Percentiles rank a stretch among this genome's conserved stretches.
phyloP scores from a whole-genome alignment of 2,888 invertebrate genomes.

The Dicycla oo region DNA sequence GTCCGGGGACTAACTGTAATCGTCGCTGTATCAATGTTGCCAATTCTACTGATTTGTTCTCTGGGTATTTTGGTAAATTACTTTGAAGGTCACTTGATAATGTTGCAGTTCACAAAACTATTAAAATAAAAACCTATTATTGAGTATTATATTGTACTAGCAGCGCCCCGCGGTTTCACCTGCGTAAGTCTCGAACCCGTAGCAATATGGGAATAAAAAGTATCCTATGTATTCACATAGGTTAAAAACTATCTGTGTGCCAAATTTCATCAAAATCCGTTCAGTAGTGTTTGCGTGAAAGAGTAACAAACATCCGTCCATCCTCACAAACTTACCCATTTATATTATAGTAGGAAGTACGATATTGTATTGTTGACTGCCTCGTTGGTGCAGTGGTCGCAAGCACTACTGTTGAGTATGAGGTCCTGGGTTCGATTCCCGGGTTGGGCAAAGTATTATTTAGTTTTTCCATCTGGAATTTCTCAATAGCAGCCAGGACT shows the following conservation, averaged over 20 bases:
- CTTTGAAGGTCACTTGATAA: background rate
- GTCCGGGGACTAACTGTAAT: constrained; percentile 48
- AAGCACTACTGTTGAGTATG: background rate
- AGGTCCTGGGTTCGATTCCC: background rate
- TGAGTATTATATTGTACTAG: background rate
- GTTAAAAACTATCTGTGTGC: too few relatives aligned
- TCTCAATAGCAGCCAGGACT: background rate
- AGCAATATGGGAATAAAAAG: too few relatives aligned
- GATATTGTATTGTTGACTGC: background rate
- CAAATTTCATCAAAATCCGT: too few relatives aligned
- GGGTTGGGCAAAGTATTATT: background rate
- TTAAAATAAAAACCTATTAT: background rate
- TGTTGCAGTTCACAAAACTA: background rate
- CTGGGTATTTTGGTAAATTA: background rate
- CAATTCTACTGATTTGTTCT: constrained; percentile 24
- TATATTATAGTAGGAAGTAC: too few relatives aligned
- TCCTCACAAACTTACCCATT: too few relatives aligned
- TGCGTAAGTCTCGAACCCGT: too few relatives aligned
- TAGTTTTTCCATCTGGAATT: background rate
- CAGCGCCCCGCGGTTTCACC: too few relatives aligned
- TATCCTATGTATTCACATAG: too few relatives aligned
- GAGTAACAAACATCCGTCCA: too few relatives aligned
- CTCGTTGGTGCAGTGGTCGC: background rate
- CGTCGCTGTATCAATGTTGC: constrained; percentile 43
- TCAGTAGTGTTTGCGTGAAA: too few relatives aligned